Evolutionary conservation across 2,113 vertebrate genomes (phyloP), one percentile per base, ranked within the genome.

Genomic region (Baryphthengus martii): DNA sequence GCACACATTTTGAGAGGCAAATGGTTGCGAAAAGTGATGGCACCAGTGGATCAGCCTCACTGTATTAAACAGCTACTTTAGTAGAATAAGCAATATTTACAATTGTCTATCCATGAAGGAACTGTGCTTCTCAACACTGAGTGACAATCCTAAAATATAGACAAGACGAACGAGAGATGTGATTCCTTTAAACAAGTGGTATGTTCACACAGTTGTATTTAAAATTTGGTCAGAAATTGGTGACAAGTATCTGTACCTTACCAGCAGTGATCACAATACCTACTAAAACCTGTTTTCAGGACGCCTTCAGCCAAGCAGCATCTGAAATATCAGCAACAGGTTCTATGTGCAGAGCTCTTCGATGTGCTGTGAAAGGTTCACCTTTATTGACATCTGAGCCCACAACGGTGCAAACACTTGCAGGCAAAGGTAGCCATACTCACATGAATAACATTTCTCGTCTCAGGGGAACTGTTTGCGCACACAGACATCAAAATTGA

Each of bases 131-230:
- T 47, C 53, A 45, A 49, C 76, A 35, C 28, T 40, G 33, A 50
- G 65, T 31, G 17, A n/a, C 33, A 9, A 45, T n/a, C 44, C 49
- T 47, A 59, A 68, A 91, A 65, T 33, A 20, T 0, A 67, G 56
- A 21, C 63, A 17, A 50, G 55, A 23, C 5, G 3, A 3, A 17
- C 0, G 1, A n/a, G 82, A 42, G 55, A 37, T 35, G n/a, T 23
- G 40, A 29, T 56, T 61, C 52, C 33, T 42, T 47, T 49, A 45
- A 53, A 62, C 42, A 56, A 45, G 33, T 20, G 13, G 19, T 31
- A 11, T 52, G 33, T 67, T 72, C 75, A n/a, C 47, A 71, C 13
- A 21, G 26, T 12, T 23, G 13, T 62, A 10, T 83, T 87, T 58
- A 71, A 74, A 67, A 29, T 75, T 42, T 47, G 25, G 31, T 40